Conservation (phyloP, 2,888 invertebrate species). For the Aphidoletes aphidimyza region DNA sequence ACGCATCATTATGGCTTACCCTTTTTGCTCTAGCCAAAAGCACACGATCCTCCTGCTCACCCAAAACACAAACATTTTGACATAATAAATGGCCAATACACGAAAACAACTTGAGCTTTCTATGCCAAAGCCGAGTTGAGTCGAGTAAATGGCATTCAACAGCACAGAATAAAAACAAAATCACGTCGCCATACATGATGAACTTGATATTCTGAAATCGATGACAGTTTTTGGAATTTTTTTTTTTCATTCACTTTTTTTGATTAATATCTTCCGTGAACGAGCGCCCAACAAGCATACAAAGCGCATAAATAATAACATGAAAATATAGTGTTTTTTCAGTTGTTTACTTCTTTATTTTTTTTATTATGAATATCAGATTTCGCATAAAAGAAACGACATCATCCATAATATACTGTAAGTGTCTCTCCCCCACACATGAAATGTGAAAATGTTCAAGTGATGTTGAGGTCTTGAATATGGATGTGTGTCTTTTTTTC, state of each 20-base stretch:
- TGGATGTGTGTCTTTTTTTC: not conserved
- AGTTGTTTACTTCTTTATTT: too few species aligned
- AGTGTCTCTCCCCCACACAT: not conserved
- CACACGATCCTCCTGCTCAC: too few species aligned
- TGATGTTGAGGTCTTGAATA: not conserved
- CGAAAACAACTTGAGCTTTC: not conserved
- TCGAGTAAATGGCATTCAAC: not conserved
- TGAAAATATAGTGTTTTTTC: constrained; percentile 5
- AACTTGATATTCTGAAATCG: constrained; percentile 35
- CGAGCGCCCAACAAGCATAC: not conserved
- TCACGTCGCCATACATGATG: constrained; percentile 26
- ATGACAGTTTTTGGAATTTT: constrained; percentile 48
- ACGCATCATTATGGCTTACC: not conserved
- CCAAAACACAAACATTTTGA: not conserved
- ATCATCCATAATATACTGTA: not conserved
- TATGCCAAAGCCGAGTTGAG: not conserved
- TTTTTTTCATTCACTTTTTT: too few species aligned
- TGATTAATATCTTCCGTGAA: constrained; percentile 43
- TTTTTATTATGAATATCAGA: not conserved
- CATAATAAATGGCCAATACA: not conserved
- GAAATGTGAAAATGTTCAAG: not conserved
- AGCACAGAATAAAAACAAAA: not conserved
- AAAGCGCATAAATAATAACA: constrained; percentile 14
- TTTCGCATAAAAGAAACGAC: constrained; percentile 2
- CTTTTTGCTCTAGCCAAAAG: too few species aligned